Evolutionary conservation across 2,113 vertebrate species (phyloP), one percentile per base, ranked within the genome.

Genomic region (Urocitellus parryii): DNA sequence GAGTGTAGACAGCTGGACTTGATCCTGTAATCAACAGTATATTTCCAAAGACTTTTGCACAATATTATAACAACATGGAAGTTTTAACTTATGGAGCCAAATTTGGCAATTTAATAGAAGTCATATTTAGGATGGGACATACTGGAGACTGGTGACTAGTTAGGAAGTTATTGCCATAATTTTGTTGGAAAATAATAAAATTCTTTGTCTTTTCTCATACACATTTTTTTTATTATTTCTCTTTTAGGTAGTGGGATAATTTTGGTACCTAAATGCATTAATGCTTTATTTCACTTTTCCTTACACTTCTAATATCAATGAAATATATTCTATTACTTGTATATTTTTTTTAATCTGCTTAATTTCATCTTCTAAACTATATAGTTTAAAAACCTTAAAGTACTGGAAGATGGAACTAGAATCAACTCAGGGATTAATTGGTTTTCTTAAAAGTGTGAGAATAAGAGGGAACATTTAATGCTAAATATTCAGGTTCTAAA

Each of bases 331-430:
- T 93, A 24, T 74, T 65, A 78, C 18, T 88, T 97, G 37, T 61
- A 18, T 73, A 82, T 79, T 53, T 73, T 24, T 63, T 74, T 12
- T 20, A 68, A 90, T 72, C 4, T 70, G 16, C 58, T 78, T 93
- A 88, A 8, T 85, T 77, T 78, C 61, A 3, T 85, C 18, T 76
- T 93, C 34, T 77, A 82, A 37, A 24, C 10, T 42, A 76, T 84
- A 89, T 9, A 90, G 29, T 94, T 94, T 91, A 51, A 94, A 88
- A 95, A 34, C 5, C 32, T 92, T 85, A 70, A 61, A 88, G 24
- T 72, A 82, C 5, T 92, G 2, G 37, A 76, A 96, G 32, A 65
- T 48, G 14, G 65, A 95, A 80, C 34, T 86, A 78, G 48, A 92
- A 83, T 93, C 29, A 83, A 72, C 39, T 88, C 14, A 92, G 17